A percentile compares a stretch with the other conserved stretches of the same genome.
Conservation (phyloP, 2,113 vertebrate genomes). For the Tapirus terrestris region DNA sequence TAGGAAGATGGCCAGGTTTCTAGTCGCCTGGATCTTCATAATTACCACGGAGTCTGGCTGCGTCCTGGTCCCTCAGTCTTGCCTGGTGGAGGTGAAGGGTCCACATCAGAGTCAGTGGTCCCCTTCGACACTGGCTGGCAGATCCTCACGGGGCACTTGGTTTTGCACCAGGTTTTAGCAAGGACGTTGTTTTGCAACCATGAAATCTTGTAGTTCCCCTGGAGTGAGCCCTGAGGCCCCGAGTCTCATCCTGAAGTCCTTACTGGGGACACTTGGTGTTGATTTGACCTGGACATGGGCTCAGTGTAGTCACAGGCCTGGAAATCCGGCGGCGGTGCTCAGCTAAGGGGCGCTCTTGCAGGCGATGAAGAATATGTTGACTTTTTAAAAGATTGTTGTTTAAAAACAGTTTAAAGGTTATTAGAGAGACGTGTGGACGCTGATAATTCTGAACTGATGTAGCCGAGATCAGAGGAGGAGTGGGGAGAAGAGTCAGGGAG, state of each 20-base stretch:
- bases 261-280: neutral
- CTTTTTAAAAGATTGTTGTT: neutral
- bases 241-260: neutral
- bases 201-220: neutral
- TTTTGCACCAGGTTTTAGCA: neutral
- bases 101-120: accelerated
- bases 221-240: neutral
- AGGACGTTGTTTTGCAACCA: neutral
- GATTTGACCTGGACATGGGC: neutral
- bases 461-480: neutral
- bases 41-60: too few species aligned
- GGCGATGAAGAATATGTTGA: neutral
- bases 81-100: neutral
- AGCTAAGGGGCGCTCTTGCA: neutral
- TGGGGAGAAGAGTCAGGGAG: neutral
- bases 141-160: accelerated
- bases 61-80: neutral
- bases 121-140: accelerated
- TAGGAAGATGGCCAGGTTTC: neutral
- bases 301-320: neutral
- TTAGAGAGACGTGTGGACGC: accelerated
- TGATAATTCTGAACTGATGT: neutral
- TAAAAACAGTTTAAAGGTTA: neutral
- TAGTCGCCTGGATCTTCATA: neutral
- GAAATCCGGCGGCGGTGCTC: neutral